Percentiles rank a stretch among this genome's conserved stretches.
phyloP scores from a whole-genome alignment of 2,888 invertebrate genomes.

The Acholoe squamosa region DNA sequence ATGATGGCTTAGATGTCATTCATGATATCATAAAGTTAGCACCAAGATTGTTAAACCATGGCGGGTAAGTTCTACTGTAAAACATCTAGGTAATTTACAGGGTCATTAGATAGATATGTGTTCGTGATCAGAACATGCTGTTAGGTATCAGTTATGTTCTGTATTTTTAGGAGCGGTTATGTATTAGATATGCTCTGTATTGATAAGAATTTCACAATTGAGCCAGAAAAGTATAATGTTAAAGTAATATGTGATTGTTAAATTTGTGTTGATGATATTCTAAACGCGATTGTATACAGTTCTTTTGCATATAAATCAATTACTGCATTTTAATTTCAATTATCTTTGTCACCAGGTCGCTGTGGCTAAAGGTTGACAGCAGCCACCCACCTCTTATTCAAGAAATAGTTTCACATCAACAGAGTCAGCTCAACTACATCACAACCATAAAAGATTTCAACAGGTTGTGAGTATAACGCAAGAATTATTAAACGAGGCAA shows the following conservation, averaged over 20 bases:
- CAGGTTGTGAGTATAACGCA: not conserved
- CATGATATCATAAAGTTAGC: slow-evolving; percentile 86
- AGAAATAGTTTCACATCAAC: not conserved
- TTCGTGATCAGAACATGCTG: no score
- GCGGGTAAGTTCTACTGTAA: slow-evolving; percentile 8
- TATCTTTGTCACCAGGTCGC: not conserved
- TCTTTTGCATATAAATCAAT: not conserved
- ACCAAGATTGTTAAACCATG: not conserved
- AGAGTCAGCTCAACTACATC: not conserved
- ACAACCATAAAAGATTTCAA: not conserved
- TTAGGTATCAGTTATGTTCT: no score
- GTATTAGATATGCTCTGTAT: no score
- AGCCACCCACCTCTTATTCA: not conserved
- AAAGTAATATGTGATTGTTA: no score
- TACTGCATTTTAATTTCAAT: not conserved
- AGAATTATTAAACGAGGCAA: no score
- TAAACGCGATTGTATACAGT: not conserved
- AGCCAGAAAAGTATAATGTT: no score
- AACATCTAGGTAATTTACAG: no score
- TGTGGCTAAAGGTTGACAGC: slow-evolving; percentile 35
- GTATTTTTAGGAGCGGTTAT: no score
- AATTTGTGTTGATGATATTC: not conserved
- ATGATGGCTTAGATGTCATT: slow-evolving; percentile 87
- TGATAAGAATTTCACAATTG: no score
- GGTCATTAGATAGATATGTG: no score